phyloP scores from a whole-genome alignment of 2,888 invertebrate species.

The Sinodicranocentrus sp. region DNA sequence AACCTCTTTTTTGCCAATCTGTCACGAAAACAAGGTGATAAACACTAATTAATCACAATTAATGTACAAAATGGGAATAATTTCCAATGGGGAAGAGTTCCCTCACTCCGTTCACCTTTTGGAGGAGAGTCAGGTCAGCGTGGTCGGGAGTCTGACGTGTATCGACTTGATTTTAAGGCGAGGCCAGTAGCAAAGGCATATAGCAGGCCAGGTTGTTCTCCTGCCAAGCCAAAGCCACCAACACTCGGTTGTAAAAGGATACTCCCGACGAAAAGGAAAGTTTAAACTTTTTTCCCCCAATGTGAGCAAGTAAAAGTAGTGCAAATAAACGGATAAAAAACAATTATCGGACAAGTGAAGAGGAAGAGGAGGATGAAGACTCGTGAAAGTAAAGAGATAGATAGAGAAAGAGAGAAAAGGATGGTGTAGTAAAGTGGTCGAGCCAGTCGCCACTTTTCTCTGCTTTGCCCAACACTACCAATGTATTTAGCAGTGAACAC shows the following conservation, averaged over 20 bases:
- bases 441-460: conserved; percentile 53
- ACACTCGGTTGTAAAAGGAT: conserved; percentile 51
- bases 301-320: conserved; percentile 34
- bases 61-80: conserved; percentile 13
- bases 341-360: conserved; percentile 54
- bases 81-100: conserved; percentile 1
- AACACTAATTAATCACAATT: conserved; percentile 25
- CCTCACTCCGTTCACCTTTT: conserved; percentile 14
- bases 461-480: conserved; percentile 21
- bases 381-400: conserved; percentile 52
- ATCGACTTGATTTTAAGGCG: conserved; percentile 53
- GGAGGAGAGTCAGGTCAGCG: conserved; percentile 58
- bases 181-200: conserved; percentile 59
- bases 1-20: neutral
- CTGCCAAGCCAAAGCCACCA: conserved; percentile 57
- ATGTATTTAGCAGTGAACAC: neutral
- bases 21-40: conserved; percentile 2
- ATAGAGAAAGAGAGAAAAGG: conserved; percentile 44
- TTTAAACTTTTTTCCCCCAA: conserved; percentile 46
- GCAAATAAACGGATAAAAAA: conserved; percentile 61
- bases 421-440: conserved; percentile 44
- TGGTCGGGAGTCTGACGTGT: conserved; percentile 54
- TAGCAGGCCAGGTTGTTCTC: conserved; percentile 20
- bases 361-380: conserved; percentile 52
- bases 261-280: conserved; percentile 57